Conservation (phyloP, 2,113 vertebrate genomes). For the Callionymus lyra region DNA sequence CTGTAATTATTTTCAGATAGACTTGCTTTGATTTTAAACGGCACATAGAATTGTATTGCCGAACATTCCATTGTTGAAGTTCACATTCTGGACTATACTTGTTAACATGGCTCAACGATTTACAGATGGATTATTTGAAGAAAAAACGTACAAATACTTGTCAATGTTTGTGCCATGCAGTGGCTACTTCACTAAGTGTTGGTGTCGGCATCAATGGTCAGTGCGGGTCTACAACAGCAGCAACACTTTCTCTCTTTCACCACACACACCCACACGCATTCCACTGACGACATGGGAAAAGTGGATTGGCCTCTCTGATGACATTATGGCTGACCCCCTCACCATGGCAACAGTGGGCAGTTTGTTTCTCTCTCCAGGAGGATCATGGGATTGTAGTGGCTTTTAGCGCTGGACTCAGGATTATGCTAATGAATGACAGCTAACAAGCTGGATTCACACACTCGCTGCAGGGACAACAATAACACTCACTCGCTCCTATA, state of each 20-base stretch:
- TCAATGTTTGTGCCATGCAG: too few relatives aligned
- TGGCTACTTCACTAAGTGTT: too few relatives aligned
- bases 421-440: slow-evolving; percentile 49
- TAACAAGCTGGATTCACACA: slow-evolving; percentile 25
- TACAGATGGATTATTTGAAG: too few relatives aligned
- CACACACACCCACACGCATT: slow-evolving; percentile 11
- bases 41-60: too few relatives aligned
- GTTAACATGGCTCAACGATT: too few relatives aligned
- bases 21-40: too few relatives aligned
- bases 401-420: slow-evolving; percentile 35
- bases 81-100: too few relatives aligned
- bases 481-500: slow-evolving; percentile 24
- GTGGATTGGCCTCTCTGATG: slow-evolving; percentile 30
- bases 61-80: too few relatives aligned
- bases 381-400: slow-evolving; percentile 53
- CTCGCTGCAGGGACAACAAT: slow-evolving; percentile 15
- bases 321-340: slow-evolving; percentile 42
- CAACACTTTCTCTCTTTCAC: background rate
- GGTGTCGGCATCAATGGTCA: too few relatives aligned
- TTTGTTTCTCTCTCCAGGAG: slow-evolving; percentile 21
- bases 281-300: slow-evolving; percentile 12
- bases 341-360: slow-evolving; percentile 40
- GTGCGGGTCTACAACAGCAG: too few relatives aligned
- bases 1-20: too few relatives aligned
- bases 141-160: too few relatives aligned